Conservation (phyloP, 2,888 invertebrate genomes). For the Oligia latruncula region DNA sequence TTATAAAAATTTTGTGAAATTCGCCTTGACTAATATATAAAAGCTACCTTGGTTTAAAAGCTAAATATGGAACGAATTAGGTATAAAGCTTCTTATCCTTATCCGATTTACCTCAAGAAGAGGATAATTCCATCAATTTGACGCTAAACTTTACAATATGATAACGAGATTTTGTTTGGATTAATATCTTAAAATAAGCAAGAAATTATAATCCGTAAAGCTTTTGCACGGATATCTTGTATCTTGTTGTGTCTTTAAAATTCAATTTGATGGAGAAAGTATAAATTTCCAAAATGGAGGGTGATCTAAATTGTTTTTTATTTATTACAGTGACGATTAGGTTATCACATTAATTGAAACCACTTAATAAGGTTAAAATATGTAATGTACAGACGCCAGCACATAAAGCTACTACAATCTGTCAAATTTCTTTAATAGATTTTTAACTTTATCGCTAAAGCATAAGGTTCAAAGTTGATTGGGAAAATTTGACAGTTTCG, state of each 20-base stretch:
- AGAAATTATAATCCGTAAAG: constrained; percentile 20
- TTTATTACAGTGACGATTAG: background rate
- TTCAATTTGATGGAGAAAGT: constrained; percentile 5
- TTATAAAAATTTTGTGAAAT: background rate
- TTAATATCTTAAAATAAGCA: constrained; percentile 23
- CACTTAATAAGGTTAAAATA: no score
- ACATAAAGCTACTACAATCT: no score
- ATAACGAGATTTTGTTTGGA: constrained; percentile 17
- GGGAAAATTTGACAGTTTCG: no score
- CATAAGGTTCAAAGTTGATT: no score
- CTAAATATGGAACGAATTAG: background rate
- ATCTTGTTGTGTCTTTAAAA: constrained; percentile 11
- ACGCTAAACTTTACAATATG: constrained; percentile 19
- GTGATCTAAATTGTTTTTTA: background rate
- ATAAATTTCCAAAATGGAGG: constrained; percentile 11
- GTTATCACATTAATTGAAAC: no score
- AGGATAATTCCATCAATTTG: constrained; percentile 30
- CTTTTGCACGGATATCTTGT: background rate
- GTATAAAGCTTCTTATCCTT: background rate
- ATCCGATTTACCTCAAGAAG: constrained; percentile 9
- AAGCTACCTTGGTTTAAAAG: background rate
- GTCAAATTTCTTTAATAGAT: no score
- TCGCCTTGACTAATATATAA: background rate
- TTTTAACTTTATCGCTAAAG: no score
- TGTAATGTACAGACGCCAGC: no score